Evolutionary conservation across 2,113 vertebrate genomes (phyloP).

Genomic region (Cyprichromis sp.): DNA sequence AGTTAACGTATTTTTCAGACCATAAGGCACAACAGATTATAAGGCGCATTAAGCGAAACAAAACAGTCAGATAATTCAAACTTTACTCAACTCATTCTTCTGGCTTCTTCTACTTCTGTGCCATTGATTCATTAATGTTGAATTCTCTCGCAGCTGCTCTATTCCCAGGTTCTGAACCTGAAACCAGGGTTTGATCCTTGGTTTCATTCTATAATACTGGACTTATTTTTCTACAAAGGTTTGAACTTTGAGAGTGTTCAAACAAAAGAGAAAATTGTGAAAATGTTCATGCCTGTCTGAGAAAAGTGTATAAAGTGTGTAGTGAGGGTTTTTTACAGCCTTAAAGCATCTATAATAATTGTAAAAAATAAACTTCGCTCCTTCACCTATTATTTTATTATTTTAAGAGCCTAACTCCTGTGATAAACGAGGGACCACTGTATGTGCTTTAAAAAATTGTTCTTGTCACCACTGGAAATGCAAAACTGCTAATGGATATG

Average conservation of each 20-base stretch:
- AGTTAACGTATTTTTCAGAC: background rate
- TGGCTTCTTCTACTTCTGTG: background rate
- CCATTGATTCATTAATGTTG: background rate
- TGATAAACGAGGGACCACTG: background rate
- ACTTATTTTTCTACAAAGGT: background rate
- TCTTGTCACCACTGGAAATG: background rate
- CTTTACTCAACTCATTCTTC: background rate
- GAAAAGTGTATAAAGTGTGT: background rate
- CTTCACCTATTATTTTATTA: background rate
- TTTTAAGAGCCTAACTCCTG: background rate
- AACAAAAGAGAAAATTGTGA: background rate
- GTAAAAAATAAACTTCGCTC: too few relatives aligned
- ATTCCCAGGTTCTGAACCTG: background rate
- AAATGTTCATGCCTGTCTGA: background rate
- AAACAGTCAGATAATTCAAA: background rate
- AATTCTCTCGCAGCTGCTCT: background rate
- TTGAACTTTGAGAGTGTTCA: background rate
- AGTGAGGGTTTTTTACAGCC: background rate
- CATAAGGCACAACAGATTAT: fast-evolving
- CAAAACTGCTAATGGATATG: background rate
- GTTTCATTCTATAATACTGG: background rate
- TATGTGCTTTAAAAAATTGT: background rate
- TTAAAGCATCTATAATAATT: background rate
- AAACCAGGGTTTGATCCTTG: background rate
- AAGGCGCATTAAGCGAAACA: background rate